Conservation (phyloP, 2,888 invertebrate genomes). For the Leptinotarsa rubiginosa region DNA sequence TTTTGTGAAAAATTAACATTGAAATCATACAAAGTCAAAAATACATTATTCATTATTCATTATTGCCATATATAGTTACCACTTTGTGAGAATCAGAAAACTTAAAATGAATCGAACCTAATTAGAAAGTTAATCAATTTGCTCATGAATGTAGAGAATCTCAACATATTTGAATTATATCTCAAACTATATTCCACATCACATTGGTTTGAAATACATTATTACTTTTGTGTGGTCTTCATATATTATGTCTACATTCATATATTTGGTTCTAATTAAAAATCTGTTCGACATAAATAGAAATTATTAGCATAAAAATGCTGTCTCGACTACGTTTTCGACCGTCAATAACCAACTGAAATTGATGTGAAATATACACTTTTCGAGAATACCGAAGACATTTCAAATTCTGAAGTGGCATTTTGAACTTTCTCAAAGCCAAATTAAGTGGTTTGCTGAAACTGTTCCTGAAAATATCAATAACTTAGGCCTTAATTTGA, state of each 20-base stretch:
- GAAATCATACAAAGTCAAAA: too few relatives aligned
- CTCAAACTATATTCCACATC: too few relatives aligned
- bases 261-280: neutral
- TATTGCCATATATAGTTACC: too few relatives aligned
- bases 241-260: neutral
- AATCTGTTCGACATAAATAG: neutral
- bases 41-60: too few relatives aligned
- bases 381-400: neutral
- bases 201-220: neutral
- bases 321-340: neutral
- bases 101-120: too few relatives aligned
- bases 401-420: slow-evolving; percentile 5
- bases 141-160: too few relatives aligned
- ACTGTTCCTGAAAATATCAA: neutral
- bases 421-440: neutral
- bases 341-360: slow-evolving; percentile 1
- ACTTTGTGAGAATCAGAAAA: too few relatives aligned
- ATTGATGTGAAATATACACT: neutral
- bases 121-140: too few relatives aligned
- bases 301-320: slow-evolving; percentile 5
- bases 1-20: too few relatives aligned
- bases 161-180: too few relatives aligned
- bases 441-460: slow-evolving; percentile 1
- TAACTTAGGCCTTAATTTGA: slow-evolving; percentile 16
- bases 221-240: neutral